Percentiles rank a stretch among this genome's conserved stretches.
Evolutionary conservation across 2,888 invertebrate genomes (phyloP).

Genomic region (Drosophila mimetica): DNA sequence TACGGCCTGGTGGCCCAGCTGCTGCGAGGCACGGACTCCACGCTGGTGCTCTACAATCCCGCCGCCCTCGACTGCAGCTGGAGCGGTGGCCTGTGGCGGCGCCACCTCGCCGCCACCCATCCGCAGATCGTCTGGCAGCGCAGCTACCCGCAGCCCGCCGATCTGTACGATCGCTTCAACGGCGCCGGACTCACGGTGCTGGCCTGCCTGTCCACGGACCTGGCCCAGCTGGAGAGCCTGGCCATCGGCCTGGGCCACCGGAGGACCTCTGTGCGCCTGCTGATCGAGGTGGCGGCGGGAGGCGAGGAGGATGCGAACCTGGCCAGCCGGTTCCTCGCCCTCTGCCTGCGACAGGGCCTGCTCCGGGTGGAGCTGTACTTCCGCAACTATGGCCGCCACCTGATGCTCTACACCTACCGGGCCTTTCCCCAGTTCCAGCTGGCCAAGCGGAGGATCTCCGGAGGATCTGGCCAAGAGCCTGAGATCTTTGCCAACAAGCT

Average conservation of each 20-base stretch:
- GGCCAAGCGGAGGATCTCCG: neutral
- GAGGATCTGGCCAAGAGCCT: neutral
- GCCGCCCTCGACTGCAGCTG: conserved; percentile 40
- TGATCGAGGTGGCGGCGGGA: conserved; percentile 54
- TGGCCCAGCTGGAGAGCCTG: conserved; percentile 21
- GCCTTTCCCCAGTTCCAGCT: conserved; percentile 53
- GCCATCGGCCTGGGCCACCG: conserved; percentile 20
- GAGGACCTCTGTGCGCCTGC: conserved; percentile 10
- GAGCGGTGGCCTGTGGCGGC: conserved; percentile 20
- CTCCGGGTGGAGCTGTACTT: conserved; percentile 57
- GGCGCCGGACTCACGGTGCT: conserved; percentile 34
- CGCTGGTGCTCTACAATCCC: conserved; percentile 54
- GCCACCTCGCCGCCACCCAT: conserved; percentile 25
- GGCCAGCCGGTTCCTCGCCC: conserved; percentile 24
- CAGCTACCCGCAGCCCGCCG: neutral
- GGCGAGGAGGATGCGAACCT: too few species aligned
- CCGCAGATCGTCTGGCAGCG: conserved; percentile 61
- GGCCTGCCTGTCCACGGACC: conserved; percentile 44
- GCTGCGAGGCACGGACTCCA: conserved; percentile 15
- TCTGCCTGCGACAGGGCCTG: conserved; percentile 32
- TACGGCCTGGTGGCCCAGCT: conserved; percentile 38
- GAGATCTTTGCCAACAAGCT: conserved; percentile 42
- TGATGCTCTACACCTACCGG: conserved; percentile 44
- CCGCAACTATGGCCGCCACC: neutral
- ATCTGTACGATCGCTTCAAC: conserved; percentile 11